Base-by-base conservation (phyloP, 2,888 invertebrate genomes). In the Hesperia comma region DNA sequence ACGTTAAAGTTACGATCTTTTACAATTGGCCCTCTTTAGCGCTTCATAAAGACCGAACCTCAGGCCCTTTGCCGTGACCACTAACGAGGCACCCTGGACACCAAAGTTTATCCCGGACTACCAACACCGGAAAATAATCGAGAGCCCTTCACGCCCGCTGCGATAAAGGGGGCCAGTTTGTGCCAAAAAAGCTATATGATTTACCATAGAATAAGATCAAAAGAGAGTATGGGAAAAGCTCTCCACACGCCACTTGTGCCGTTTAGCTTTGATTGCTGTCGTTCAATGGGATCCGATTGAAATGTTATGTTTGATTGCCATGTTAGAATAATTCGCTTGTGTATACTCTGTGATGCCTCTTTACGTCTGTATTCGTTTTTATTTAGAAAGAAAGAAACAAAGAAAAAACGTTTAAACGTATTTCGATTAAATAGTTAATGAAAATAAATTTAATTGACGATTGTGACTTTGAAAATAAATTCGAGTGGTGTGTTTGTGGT, bases 181-280 rank as follows among this genome's bases (percentile, higher is more conserved):
- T 77, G 77, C 76, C 77, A 73, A 78, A 77, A 75, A 76, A 75
- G 73, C 76, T 75, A 73, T 74, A 72, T 73, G 75, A 73, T 74
- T 72, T 74, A 71, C 69, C 77, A 76, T 70, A 75, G 72, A 69
- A 69, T 62, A 62, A 73, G 76, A 79, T 79, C 79, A 79, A 79
- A 79, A 77, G 77, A 69, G 58, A 68, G 71, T 71, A 69, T 69
- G 55, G 72, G 68, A 68, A 69, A 67, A 66, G 68, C 72, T 68
- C 66, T 66, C 57, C 63, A 63, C 55, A 63, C 55, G 54, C 68
- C 69, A 69, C 71, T 71, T 57, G 57, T 51, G 51, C 46, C 66
- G 66, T 62, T 64, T 69, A 62, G 68, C 72, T 72, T 71, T 71
- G 72, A 72, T 66, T 69, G 62, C 46, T 68, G 57, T 62, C 58